Evolutionary conservation across 53 echinoderm and acorn worm species (phyloP).

Genomic region (Zoroaster sp.): DNA sequence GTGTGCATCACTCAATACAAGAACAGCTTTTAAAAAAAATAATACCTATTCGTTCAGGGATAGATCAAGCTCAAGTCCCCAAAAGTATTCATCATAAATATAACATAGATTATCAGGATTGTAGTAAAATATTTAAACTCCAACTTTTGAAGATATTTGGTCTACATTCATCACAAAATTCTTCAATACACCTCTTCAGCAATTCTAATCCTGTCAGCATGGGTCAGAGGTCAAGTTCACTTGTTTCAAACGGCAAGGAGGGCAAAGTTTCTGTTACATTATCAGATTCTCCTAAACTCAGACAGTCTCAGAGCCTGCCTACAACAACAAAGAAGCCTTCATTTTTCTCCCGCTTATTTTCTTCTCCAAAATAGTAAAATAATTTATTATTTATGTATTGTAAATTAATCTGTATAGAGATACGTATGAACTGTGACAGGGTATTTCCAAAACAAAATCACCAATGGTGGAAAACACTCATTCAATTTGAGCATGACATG

Average conservation of each 20-base stretch:
- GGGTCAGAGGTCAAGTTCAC: not conserved
- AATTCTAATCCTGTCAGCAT: not conserved
- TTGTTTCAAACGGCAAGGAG: not conserved
- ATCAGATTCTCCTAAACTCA: not conserved
- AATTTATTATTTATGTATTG: no score
- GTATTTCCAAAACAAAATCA: no score
- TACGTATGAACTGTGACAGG: no score
- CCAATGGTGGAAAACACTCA: no score
- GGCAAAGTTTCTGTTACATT: not conserved
- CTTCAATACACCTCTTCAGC: not conserved
- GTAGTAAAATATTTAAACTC: not conserved
- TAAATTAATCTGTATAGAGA: not conserved
- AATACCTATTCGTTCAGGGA: slow-evolving; percentile 31
- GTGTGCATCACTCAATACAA: slow-evolving; percentile 29
- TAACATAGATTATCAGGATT: not conserved
- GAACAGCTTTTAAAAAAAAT: not conserved
- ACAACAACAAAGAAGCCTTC: not conserved
- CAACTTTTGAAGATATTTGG: not conserved
- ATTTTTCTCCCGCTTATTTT: not conserved
- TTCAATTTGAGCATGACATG: no score
- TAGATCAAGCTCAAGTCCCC: not conserved
- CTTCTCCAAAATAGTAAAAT: not conserved
- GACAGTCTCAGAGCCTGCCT: not conserved
- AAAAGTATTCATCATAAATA: not conserved
- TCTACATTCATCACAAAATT: not conserved